phyloP scores from a whole-genome alignment of 2,797 vertebrate species.

The Pseudopleuronectes americanus region DNA sequence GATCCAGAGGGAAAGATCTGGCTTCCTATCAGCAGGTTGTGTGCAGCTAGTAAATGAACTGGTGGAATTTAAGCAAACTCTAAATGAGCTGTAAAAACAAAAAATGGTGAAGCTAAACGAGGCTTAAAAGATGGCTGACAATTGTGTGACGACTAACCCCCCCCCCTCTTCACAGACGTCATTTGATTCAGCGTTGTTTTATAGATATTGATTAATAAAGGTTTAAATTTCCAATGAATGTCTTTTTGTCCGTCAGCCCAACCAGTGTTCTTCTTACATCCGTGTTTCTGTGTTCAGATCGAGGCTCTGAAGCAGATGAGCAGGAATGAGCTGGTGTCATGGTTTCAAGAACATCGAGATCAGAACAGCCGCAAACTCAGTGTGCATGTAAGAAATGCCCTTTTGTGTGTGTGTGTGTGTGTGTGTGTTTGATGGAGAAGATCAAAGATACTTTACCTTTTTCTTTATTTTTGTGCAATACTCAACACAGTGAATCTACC shows the following conservation, averaged over 20 bases:
- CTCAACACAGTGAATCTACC: background rate
- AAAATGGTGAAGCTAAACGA: background rate
- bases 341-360: conserved; percentile 89
- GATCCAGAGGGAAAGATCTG: conserved; percentile 1
- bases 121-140: background rate
- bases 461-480: background rate
- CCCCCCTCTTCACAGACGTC: background rate
- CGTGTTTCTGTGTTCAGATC: conserved; percentile 80
- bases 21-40: background rate
- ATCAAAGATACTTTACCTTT: accelerated
- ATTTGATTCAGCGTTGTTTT: too few relatives aligned
- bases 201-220: too few relatives aligned
- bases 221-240: background rate
- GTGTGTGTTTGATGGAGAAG: background rate
- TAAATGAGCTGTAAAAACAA: background rate
- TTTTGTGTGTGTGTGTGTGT: too few relatives aligned
- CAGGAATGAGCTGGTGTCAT: conserved; percentile 86
- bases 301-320: conserved; percentile 91
- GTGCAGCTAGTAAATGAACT: background rate
- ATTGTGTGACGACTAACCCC: background rate
- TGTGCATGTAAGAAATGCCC: conserved; percentile 88
- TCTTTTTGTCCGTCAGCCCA: background rate
- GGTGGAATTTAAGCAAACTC: background rate
- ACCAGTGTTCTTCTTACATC: background rate
- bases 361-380: conserved; percentile 89